Evolutionary conservation across 2,797 vertebrate genomes (phyloP), one percentile per base, ranked within the genome.

Genomic region (Halcyon badia): DNA sequence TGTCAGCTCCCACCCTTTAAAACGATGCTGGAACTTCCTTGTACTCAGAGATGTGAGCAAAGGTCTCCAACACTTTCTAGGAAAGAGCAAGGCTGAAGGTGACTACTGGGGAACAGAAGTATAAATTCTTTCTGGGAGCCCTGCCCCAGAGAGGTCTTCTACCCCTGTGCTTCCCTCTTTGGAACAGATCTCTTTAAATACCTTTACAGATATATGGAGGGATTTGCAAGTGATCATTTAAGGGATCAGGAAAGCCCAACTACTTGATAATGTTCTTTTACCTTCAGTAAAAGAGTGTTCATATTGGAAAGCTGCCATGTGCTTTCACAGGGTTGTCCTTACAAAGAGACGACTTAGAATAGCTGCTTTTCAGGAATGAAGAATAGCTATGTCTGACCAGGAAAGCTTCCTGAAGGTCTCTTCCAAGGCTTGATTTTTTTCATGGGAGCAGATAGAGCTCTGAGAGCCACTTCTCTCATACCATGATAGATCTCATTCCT

Each of bases 1-100:
- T 81, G 82, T 90, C 91, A 94, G 72, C 83, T 94, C 66, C 96
- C 89, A 82, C 54, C 76, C 83, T 91, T 82, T 76, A 61, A 83
- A 92, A 83, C 0, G 0, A 56, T 75, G 69, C 54, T 73, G 83
- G 54, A 82, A 49, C 72, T 72, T 94, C 66, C 69, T 64, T 33
- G 49, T 60, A 37, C 58, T 66, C 33, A 13, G 52, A 15, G 49
- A 20, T 20, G 25, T 25, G 69, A 82, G 37, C 0, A 1, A 87
- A 95, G 85, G 69, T 76, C 61, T 90, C 51, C 70, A 56, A 31
- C 20, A 44, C 58, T 42, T 86, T 37, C 52, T 25, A 31, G 58
- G 42, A 8, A 78, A 75, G 56, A 82, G 62, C 51, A 92, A 49
- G 48, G 51, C 62, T 83, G 85, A 35, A 42, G 24, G 64, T 65